Percentiles rank a stretch among this genome's conserved stretches.
These are phyloP conservation scores for Drosophila auraria DNA, from an alignment of 1,140 invertebrate genomes.

Conservation along the genomic window DNA sequence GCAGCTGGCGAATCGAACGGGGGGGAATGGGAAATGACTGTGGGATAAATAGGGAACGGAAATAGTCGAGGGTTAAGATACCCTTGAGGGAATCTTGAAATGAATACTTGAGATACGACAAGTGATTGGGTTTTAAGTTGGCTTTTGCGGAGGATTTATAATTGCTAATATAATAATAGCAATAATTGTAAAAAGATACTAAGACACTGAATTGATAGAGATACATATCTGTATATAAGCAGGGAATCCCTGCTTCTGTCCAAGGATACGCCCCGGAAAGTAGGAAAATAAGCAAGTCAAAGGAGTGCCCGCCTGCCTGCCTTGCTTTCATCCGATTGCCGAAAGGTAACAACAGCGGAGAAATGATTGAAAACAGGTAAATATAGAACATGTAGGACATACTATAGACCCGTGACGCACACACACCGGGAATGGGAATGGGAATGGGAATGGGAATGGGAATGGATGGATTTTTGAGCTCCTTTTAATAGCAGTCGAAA, in stretches of 20 bases:
- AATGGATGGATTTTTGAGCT: constrained; percentile 9
- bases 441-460: background rate
- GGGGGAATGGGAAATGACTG: background rate
- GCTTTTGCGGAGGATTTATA: no score
- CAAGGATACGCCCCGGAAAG: background rate
- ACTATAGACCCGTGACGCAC: constrained; percentile 8
- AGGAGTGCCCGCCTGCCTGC: background rate
- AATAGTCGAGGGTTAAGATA: constrained; percentile 2
- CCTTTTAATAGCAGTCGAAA: constrained; percentile 13
- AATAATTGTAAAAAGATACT: background rate
- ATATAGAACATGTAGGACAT: constrained; percentile 17
- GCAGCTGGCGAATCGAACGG: background rate
- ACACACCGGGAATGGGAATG: background rate
- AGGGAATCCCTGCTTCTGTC: no score
- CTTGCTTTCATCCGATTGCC: background rate
- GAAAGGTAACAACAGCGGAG: background rate
- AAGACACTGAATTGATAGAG: background rate
- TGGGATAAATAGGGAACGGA: background rate
- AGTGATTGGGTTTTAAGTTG: background rate
- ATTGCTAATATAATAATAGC: background rate
- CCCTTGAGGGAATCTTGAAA: constrained; percentile 4
- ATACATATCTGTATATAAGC: no score
- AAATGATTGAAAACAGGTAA: constrained; percentile 28
- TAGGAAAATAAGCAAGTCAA: constrained; percentile 1
- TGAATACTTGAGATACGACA: background rate